Evolutionary conservation across 92 coral and sea anemone genomes (phyloP).

Genomic region (Pocillopora meandrina): DNA sequence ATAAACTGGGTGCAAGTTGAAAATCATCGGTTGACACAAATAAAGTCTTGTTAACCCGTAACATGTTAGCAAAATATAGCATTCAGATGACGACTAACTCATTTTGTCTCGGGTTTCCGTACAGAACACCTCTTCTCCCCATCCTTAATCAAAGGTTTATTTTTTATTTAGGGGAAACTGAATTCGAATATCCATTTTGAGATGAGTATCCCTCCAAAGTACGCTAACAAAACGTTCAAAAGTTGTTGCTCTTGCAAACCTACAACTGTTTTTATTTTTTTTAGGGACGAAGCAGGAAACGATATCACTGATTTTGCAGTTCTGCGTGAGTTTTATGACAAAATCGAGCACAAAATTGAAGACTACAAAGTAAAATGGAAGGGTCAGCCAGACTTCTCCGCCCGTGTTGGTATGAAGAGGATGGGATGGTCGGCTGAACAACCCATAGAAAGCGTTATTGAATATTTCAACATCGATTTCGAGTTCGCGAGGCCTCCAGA

Average conservation of each 20-base stretch:
- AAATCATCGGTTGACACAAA: no score
- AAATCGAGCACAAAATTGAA: background rate
- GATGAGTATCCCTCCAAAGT: background rate
- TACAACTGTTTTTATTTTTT: background rate
- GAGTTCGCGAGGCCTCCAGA: conserved; percentile 55
- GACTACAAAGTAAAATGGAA: background rate
- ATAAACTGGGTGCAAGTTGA: no score
- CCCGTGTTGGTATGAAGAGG: background rate
- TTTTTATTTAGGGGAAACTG: background rate
- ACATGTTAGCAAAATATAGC: no score
- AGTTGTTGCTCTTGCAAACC: no score
- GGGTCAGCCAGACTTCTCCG: background rate
- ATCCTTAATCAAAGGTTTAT: no score
- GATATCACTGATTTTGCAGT: conserved; percentile 12
- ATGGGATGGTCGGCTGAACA: conserved; percentile 5
- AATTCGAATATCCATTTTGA: background rate
- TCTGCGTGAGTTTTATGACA: background rate
- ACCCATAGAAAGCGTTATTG: conserved; percentile 49
- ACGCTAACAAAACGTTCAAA: no score
- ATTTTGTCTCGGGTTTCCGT: no score
- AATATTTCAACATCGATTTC: conserved; percentile 58
- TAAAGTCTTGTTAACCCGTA: no score
- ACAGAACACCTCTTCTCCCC: no score
- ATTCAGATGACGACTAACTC: no score
- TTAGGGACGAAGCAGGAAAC: background rate